Evolutionary conservation across 2,113 vertebrate genomes (phyloP).

Genomic region (Paramormyrops kingsleyae): DNA sequence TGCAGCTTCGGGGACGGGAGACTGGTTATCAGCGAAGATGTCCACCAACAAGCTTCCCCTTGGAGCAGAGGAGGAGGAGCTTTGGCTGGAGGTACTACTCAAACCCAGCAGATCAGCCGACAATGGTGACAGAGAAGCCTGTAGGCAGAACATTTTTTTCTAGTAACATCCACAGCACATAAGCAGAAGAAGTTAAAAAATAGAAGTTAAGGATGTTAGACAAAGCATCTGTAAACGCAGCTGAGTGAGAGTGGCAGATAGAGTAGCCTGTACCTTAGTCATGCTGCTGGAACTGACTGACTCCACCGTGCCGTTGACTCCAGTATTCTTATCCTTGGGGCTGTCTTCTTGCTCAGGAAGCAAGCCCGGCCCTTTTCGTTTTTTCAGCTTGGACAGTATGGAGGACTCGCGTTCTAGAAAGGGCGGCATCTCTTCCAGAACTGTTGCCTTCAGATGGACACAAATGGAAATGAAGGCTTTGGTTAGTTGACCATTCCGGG

Average conservation of each 20-base stretch:
- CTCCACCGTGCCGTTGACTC: constrained; percentile 76
- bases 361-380: constrained; percentile 79
- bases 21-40: constrained; percentile 75
- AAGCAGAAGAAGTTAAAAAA: neutral
- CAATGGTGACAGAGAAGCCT: constrained; percentile 81
- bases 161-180: neutral
- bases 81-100: constrained; percentile 54
- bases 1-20: constrained; percentile 50
- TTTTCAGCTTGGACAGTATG: constrained; percentile 85
- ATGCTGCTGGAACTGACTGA: neutral
- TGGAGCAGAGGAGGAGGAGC: constrained; percentile 45
- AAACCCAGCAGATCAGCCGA: constrained; percentile 82
- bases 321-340: constrained; percentile 69
- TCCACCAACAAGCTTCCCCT: constrained; percentile 77
- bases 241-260: neutral
- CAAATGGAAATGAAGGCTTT: neutral
- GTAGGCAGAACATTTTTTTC: neutral
- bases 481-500: neutral
- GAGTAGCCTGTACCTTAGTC: neutral
- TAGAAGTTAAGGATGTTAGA: constrained; percentile 6
- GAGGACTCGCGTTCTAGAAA: constrained; percentile 86
- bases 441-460: constrained; percentile 66
- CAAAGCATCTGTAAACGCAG: neutral
- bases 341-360: constrained; percentile 74
- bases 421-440: constrained; percentile 88